Percentiles rank a stretch among this genome's conserved stretches.
Evolutionary conservation across 1,140 invertebrate species (phyloP).

Genomic region (Littorina saxatilis): DNA sequence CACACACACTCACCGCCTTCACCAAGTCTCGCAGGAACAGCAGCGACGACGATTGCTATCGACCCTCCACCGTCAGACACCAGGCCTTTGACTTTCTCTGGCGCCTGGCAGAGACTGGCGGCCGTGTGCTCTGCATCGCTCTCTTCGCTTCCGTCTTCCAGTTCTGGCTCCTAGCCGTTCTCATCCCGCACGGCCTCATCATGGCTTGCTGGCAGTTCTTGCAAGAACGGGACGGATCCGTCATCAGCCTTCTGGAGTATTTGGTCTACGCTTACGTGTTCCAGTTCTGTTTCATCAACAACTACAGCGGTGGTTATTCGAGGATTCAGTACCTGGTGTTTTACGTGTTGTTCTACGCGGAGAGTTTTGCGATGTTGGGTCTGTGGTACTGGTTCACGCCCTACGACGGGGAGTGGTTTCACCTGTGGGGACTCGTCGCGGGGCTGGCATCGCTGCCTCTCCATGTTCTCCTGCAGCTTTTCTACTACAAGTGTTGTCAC

Average conservation of each 20-base stretch:
- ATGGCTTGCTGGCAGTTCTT: constrained; percentile 82
- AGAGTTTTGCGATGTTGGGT: constrained; percentile 81
- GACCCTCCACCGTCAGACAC: too few species aligned
- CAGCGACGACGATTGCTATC: too few species aligned
- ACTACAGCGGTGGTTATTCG: constrained; percentile 80
- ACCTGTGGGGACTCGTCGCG: constrained; percentile 53
- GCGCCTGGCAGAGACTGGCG: constrained; percentile 85
- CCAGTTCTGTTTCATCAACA: constrained; percentile 82
- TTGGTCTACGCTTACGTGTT: constrained; percentile 35
- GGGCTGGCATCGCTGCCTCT: constrained; percentile 52
- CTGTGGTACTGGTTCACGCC: constrained; percentile 74
- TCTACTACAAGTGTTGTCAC: constrained; percentile 63
- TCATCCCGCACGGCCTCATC: constrained; percentile 82
- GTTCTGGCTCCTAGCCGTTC: constrained; percentile 74
- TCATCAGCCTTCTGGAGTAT: background rate
- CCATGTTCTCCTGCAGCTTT: constrained; percentile 56
- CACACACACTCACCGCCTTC: too few species aligned
- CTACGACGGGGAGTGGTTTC: constrained; percentile 60
- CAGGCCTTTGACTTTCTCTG: constrained; percentile 78
- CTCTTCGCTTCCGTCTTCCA: constrained; percentile 77
- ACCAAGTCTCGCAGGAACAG: too few species aligned
- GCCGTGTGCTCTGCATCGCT: constrained; percentile 78
- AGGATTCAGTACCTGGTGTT: constrained; percentile 79
- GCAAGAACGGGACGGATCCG: background rate
- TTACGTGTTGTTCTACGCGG: constrained; percentile 80